Evolutionary conservation across 2,113 vertebrate species (phyloP), one percentile per base, ranked within the genome.

Genomic region (Tetrao urogallus): DNA sequence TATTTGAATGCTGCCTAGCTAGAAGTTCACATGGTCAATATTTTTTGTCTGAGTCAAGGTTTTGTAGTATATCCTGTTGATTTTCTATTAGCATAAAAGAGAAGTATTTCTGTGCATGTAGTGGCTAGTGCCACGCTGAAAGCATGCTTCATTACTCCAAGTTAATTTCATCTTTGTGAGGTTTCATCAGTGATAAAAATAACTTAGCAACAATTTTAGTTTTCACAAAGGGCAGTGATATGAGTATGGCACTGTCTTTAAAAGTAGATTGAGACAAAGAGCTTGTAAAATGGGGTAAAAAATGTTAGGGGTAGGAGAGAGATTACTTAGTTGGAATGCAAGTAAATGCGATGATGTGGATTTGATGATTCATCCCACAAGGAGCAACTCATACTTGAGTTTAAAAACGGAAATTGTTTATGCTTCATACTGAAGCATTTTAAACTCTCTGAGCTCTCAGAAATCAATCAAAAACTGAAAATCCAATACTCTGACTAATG

Each of bases 381-480:
- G 48, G 25, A 91, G 32, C 47, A 83, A 71, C n/a, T 83, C 9
- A 5, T 52, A 8, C 28, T 71, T 90, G 71, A 30, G 88, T 92
- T 82, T 87, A 72, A 87, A 72, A 91, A 82, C 30, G 82, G 48
- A 87, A 87, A n/a, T 79, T 64, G 42, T 89, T 95, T 74, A 42
- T 92, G 43, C 52, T 84, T 87, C 64, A 32, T 43, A 10, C 17
- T 61, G 21, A 75, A 92, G 28, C 57, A n/a, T 84, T 54, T 69
- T 72, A 87, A 92, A 38, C 25, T 47, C 30, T 0, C 0, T 40
- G 66, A 82, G 66, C 73, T 75, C 86, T 86, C 38, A 38, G 32
- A 75, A 70, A 57, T 82, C 25, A 91, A 89, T 93, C 86, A 75
- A 91, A 87, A 93, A 13, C 38, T 75, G 7, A 85, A 34, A 84